Evolutionary conservation across 2,797 vertebrate genomes (phyloP).

Genomic region (Ctenopoma multispine): DNA sequence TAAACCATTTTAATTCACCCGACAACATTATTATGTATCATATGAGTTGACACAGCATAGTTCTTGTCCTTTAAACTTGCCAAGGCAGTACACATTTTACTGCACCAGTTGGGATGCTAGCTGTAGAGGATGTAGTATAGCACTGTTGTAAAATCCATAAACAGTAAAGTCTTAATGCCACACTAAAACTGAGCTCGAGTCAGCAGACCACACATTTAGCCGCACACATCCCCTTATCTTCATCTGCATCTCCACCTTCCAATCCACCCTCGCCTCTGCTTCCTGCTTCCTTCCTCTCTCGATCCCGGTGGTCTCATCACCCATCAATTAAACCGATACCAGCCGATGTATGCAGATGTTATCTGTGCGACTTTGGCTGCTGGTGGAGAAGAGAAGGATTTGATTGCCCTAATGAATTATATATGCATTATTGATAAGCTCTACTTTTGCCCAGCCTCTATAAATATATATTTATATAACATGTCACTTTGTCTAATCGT

Average conservation of each 20-base stretch:
- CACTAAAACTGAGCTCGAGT: conserved; percentile 60
- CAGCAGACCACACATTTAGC: conserved; percentile 58
- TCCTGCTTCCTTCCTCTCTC: conserved; percentile 54
- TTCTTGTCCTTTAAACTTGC: conserved; percentile 25
- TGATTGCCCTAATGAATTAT: conserved; percentile 66
- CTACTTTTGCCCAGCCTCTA: conserved; percentile 47
- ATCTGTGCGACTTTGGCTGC: conserved; percentile 51
- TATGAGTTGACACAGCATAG: conserved; percentile 1
- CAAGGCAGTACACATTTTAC: conserved; percentile 30
- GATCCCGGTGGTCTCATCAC: conserved; percentile 52
- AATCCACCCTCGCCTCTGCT: conserved; percentile 21
- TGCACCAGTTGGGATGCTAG: conserved; percentile 33
- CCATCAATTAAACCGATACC: conserved; percentile 68
- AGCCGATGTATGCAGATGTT: conserved; percentile 56
- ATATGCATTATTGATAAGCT: conserved; percentile 69
- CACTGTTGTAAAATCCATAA: conserved; percentile 49
- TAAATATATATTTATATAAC: conserved; percentile 69
- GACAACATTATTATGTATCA: conserved; percentile 1
- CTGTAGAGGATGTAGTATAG: conserved; percentile 40
- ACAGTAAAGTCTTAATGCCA: conserved; percentile 57
- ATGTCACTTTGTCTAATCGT: conserved; percentile 65
- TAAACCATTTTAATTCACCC: background rate
- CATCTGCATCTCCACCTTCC: conserved; percentile 49
- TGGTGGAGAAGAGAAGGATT: conserved; percentile 35
- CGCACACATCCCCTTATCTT: conserved; percentile 52